These are phyloP conservation scores for Hippocampus kuda DNA, from an alignment of 2,797 vertebrate genomes.

Conservation along the genomic window DNA sequence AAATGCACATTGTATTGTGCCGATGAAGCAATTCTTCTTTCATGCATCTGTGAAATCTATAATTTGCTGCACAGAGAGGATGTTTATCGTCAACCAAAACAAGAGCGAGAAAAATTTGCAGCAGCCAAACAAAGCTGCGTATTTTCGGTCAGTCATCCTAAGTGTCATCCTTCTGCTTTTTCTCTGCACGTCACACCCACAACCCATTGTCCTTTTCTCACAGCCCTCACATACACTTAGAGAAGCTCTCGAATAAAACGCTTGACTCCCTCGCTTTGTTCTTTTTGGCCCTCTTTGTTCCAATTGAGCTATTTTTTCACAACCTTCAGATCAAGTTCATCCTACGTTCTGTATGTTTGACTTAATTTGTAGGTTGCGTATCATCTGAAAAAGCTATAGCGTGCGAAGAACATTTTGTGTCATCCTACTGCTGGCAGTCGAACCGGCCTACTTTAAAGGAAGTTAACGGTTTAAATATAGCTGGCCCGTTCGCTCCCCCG, in stretches of 20 bases:
- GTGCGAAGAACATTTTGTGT: constrained; percentile 18
- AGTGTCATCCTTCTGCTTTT: constrained; percentile 2
- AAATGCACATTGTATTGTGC: constrained; percentile 37
- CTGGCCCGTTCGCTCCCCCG: constrained; percentile 13
- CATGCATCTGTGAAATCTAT: constrained; percentile 27
- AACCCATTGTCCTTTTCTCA: neutral
- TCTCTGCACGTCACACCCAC: neutral
- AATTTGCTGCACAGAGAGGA: constrained; percentile 14
- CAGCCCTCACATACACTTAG: neutral
- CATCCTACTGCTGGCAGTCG: constrained; percentile 22
- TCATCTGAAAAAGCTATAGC: constrained; percentile 6
- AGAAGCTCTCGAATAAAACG: constrained; percentile 10
- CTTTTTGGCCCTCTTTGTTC: neutral
- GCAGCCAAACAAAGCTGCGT: constrained; percentile 14
- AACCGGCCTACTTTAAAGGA: constrained; percentile 31
- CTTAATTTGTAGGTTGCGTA: constrained; percentile 12
- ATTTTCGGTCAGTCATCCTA: neutral
- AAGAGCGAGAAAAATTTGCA: constrained; percentile 21
- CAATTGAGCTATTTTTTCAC: neutral
- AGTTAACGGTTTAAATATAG: constrained; percentile 48
- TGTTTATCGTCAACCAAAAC: constrained; percentile 40
- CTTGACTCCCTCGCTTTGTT: neutral
- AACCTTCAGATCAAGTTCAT: constrained; percentile 1
- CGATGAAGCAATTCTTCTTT: constrained; percentile 50
- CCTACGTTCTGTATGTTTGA: neutral